Evolutionary conservation across 1,140 invertebrate genomes (phyloP), one percentile per base, ranked within the genome.

Genomic region (Delia radicum): DNA sequence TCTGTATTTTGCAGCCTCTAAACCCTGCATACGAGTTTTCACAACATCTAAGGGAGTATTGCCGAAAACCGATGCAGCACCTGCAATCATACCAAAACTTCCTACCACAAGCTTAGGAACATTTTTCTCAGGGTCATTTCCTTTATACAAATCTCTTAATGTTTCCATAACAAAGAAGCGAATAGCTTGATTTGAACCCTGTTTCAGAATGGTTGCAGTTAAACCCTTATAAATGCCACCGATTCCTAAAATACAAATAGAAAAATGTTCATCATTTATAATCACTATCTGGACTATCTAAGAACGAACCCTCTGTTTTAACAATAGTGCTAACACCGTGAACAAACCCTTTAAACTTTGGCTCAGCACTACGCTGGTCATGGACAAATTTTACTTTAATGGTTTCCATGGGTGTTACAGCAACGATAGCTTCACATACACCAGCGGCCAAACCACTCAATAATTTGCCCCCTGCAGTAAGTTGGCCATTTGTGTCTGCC

Each of bases 351-450:
- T 89, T 92, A 82, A 93, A 99, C 86, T 92, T 91, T 18, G 98
- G 98, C 82, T 97, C 97, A 18, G 92, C 90, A 42, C 94, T 94
- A 79, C 97, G 90, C 88, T 97, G 96, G 87, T 99, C 98, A 86
- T 99, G 97, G 80, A 99, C 99, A 85, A 99, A 99, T 88, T 99
- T 99, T 31, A 99, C 98, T 90, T 99, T 99, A 61, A 99, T 90
- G 0, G 98, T 99, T 88, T 99, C 98, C 98, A 99, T 99, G 6
- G 98, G 98, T 0, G 98, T 99, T 0, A 99, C 98, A 2, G 94
- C 97, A 77, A 99, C 92, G 79, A 99, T 92, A 24, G 98, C 98
- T 88, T 85, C 98, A 76, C 90, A 91, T 7, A 99, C 91, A 65
- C 98, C 98, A 37, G 98, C 98, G 55, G 97, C 96, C 63, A 99